These are phyloP conservation scores for Muraenolepis orangiensis DNA, from an alignment of 2,797 vertebrate genomes.

Conservation along the genomic window DNA sequence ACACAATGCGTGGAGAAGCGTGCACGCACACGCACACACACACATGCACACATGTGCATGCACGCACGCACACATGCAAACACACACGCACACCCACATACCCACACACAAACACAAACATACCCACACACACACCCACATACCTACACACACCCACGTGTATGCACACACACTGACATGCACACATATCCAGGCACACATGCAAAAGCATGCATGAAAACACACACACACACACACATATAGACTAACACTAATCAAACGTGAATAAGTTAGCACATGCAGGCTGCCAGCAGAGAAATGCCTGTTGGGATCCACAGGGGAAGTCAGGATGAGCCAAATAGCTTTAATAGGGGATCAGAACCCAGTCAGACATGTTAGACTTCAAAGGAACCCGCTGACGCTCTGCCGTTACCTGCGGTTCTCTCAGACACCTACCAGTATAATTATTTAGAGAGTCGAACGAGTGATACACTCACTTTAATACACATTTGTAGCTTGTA, in stretches of 20 bases:
- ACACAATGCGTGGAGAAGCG: constrained; percentile 10
- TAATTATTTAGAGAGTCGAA: no score
- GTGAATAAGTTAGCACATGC: background rate
- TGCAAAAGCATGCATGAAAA: background rate
- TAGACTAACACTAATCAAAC: background rate
- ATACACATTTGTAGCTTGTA: no score
- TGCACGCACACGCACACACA: constrained; percentile 7
- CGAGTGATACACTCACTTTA: no score
- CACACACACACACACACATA: background rate
- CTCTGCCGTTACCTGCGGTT: no score
- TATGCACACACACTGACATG: background rate
- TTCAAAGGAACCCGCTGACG: background rate
- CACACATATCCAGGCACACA: background rate
- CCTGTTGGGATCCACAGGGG: background rate
- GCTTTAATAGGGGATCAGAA: background rate
- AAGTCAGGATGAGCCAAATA: background rate
- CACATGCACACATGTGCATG: constrained; percentile 10
- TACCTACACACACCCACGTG: no score
- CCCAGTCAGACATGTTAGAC: background rate
- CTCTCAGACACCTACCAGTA: no score
- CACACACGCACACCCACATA: background rate
- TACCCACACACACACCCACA: background rate
- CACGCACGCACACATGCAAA: constrained; percentile 2
- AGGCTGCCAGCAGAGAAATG: background rate
- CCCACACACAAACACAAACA: background rate